These are phyloP conservation scores for Synaphobranchus kaupii DNA, from an alignment of 2,797 vertebrate genomes.

Conservation along the genomic window DNA sequence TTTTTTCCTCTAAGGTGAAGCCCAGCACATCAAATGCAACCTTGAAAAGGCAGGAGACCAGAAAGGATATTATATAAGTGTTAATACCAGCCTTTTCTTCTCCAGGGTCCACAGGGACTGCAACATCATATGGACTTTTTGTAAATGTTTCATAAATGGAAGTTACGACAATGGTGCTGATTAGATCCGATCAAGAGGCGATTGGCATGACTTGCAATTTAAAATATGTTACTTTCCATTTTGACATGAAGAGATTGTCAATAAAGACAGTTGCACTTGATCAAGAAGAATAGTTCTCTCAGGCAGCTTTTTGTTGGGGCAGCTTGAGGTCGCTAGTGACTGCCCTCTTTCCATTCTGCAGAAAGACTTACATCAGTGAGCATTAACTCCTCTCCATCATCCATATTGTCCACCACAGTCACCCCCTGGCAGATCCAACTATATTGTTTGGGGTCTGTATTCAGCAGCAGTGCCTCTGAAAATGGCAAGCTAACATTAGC, in stretches of 20 bases:
- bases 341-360: background rate
- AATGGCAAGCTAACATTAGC: slow-evolving; percentile 17
- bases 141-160: background rate
- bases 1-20: slow-evolving; percentile 69
- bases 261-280: background rate
- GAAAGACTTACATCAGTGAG: slow-evolving; percentile 59
- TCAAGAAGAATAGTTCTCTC: background rate
- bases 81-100: background rate
- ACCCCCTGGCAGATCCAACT: slow-evolving; percentile 65
- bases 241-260: background rate
- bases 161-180: background rate
- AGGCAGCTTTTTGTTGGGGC: background rate
- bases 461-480: slow-evolving; percentile 68
- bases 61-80: background rate
- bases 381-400: slow-evolving; percentile 63
- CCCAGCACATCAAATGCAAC: slow-evolving; percentile 72
- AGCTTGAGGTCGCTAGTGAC: background rate
- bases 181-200: background rate
- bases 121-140: background rate
- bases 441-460: slow-evolving; percentile 59
- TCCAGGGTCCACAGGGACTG: background rate
- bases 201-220: background rate
- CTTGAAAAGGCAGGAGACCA: slow-evolving; percentile 37
- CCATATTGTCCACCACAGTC: slow-evolving; percentile 63
- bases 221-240: background rate